These are phyloP conservation scores for Leucopsar rothschildi DNA, from an alignment of 2,113 vertebrate genomes.

Conservation along the genomic window DNA sequence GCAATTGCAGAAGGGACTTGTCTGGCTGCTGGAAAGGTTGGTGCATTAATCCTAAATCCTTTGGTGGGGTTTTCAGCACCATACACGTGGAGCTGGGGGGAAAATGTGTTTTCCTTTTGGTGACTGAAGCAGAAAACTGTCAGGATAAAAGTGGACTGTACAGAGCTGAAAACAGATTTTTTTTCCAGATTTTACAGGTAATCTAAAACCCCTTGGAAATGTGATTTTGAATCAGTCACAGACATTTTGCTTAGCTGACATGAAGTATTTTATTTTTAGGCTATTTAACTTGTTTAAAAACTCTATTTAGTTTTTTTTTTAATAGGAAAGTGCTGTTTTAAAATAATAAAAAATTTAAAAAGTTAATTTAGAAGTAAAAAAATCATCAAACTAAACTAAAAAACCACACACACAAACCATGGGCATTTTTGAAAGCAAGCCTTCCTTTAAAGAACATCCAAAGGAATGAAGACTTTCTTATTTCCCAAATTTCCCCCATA, in stretches of 20 bases:
- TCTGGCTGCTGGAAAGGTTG: not conserved
- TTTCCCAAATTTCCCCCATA: not conserved
- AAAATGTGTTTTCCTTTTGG: not conserved
- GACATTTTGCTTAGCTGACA: not conserved
- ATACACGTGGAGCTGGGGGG: not conserved
- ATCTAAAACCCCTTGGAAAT: not conserved
- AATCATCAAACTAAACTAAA: not conserved
- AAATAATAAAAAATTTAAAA: not conserved
- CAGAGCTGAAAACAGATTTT: not conserved
- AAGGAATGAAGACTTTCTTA: not conserved
- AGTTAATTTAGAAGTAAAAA: not conserved
- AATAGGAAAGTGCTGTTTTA: not conserved
- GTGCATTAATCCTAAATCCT: not conserved
- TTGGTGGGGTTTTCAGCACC: not conserved
- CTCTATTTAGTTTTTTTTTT: not conserved
- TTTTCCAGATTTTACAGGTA: not conserved
- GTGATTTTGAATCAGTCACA: not conserved
- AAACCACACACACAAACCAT: fast-evolving
- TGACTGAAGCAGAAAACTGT: not conserved
- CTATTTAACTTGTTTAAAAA: not conserved
- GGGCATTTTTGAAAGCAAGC: not conserved
- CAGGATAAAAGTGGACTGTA: not conserved
- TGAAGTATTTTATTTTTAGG: not conserved
- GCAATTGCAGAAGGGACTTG: not conserved
- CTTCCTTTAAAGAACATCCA: not conserved